phyloP scores from a whole-genome alignment of 1,140 invertebrate species.

The Drosophila rhopaloa region DNA sequence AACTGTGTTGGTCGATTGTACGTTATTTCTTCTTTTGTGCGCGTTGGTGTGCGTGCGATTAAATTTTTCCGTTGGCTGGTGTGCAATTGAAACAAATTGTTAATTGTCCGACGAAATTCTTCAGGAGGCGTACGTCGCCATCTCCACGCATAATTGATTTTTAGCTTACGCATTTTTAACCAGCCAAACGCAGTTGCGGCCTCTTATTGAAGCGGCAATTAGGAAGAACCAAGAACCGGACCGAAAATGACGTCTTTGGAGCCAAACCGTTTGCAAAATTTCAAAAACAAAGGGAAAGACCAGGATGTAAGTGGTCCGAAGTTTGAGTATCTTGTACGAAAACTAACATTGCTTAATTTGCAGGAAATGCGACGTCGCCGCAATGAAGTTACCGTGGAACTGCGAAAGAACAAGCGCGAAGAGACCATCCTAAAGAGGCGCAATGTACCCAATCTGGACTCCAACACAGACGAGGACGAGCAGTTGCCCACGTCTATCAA shows the following conservation, averaged over 20 bases:
- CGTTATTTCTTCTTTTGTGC: constrained; percentile 47
- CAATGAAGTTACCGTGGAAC: constrained; percentile 97
- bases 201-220: constrained; percentile 12
- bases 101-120: constrained; percentile 29
- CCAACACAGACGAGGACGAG: constrained; percentile 93
- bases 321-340: not conserved
- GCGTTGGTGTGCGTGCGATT: constrained; percentile 48
- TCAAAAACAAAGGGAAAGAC: constrained; percentile 99
- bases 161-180: constrained; percentile 25
- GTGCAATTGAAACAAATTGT: constrained; percentile 61
- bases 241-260: constrained; percentile 74
- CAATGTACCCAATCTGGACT: constrained; percentile 94
- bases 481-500: constrained; percentile 84
- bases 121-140: constrained; percentile 37
- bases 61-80: constrained; percentile 41
- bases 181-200: constrained; percentile 4
- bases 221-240: constrained; percentile 33
- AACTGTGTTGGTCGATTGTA: constrained; percentile 63
- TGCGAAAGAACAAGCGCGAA: constrained; percentile 98
- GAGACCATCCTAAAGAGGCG: constrained; percentile 97
- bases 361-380: constrained; percentile 97
- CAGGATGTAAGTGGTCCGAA: constrained; percentile 92
- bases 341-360: too few species aligned
- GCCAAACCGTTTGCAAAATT: constrained; percentile 92
- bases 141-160: constrained; percentile 31